Evolutionary conservation across 2,888 invertebrate species (phyloP), one percentile per base, ranked within the genome.

Genomic region (Erpobdella octoculata): DNA sequence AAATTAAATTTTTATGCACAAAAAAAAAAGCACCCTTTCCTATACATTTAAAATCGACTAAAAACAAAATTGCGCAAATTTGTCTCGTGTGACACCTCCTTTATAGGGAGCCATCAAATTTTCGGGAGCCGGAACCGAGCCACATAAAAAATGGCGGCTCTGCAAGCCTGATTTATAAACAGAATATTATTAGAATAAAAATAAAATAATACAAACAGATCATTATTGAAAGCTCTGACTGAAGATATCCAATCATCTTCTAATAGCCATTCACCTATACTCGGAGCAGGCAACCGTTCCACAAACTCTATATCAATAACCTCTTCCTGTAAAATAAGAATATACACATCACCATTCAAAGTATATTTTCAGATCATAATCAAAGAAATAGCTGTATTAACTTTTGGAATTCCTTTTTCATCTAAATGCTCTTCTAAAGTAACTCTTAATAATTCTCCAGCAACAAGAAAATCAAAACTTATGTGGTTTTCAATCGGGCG

Each of bases 211-310:
- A 53, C 62, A 33, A n/a, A 62, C 62, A 62, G 31, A 62, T 62
- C 35, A 8, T 62, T 68, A 9, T 76, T 70, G 21, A 72, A 71
- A 9, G 78, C 79, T 41, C 90, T 88, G 0, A 94, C 89, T 59
- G 91, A 88, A 28, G 93, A 90, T n/a, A 97, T 93, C 97, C 97
- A 98, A 81, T 98, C 97, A 84, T 96, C 93, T 79, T 96, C 95
- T 82, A 92, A 87, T 76, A 97, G 85, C 81, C 92, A 92, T 82
- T 94, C 91, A 80, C 92, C 89, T 0, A 96, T 95, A 79, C 91
- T 88, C 0, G 97, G 97, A 0, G 95, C 90, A 15, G 94, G 92
- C 77, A 90, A 89, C 77, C 91, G 88, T 81, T 92, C 91, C 31
- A 96, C 85, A 84, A 96, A 97, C 83, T 97, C 96, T 68, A 97